Base-by-base conservation (phyloP, 2,888 invertebrate species). In the Agrotis clavis region DNA sequence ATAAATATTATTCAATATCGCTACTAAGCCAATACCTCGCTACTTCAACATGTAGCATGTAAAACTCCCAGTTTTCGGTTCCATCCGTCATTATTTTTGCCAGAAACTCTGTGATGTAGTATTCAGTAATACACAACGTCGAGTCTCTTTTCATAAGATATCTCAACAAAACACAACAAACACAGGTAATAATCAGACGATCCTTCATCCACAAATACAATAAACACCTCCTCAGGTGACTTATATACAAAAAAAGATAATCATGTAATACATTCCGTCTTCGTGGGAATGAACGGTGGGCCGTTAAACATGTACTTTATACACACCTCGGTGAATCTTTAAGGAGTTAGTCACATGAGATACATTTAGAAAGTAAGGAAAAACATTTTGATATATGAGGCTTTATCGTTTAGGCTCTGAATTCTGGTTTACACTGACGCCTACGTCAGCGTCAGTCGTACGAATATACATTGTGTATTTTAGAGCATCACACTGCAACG, bases 201-300 rank as follows among this genome's bases (percentile, higher is more conserved):
- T 79, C 57, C 25, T 18, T 79, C 60, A 67, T 64, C 45, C 53
- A 51, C 19, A 67, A 65, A 66, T 65, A 77, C 35, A 77, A 65
- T 71, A 64, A 41, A 61, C 50, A 66, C 5, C 50, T 68, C 45
- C 41, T 59, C 71, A 84, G 78, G 63, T 84, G 70, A 70, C 74
- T 69, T 71, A 69, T 35, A 21, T 16, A 67, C 47, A 59, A 74
- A 54, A 77, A 47, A 65, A 71, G 41, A 74, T 81, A 81, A 82
- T 84, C 71, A 81, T 66, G 63, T 68, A 67, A 74, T 72, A 72
- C 50, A 56, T 78, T 74, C 71, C 59, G 57, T 54, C 66, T 63
- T 68, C 69, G 59, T 66, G 67, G 54, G 72, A 74, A 84, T 81
- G 82, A 72, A 74, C 56, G 74, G 82, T 74, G 50, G 41, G 41